Evolutionary conservation across 1,140 invertebrate species (phyloP), one percentile per base, ranked within the genome.

Genomic region (Pogonus chalceus): DNA sequence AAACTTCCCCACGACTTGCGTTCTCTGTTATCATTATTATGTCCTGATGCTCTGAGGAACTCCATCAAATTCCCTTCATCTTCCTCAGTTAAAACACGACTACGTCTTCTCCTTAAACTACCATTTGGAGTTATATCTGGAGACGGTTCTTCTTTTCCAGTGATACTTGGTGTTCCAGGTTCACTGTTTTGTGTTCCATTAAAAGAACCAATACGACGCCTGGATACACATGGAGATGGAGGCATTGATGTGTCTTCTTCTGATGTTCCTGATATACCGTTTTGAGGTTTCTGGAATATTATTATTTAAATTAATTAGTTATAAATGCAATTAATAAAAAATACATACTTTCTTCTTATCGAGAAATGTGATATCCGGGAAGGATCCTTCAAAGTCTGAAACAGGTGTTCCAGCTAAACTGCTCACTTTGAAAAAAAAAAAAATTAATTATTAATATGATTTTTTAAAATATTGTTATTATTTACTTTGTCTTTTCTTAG

Each of bases 121-220:
- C 91, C 90, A 58, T 90, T 92, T 31, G 91, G 90, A 0, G 91
- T 93, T 20, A 91, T 83, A 65, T 93, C 90, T 85, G 88, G 88
- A 2, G 88, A 90, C 47, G 80, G 80, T 52, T 83, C 81, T 59
- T 84, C 82, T 69, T 76, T 76, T 21, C 69, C 67, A 24, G 66
- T 66, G 66, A 73, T 75, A 61, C 67, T 67, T 60, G 65, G 55
- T 71, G 72, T 54, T 75, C 74, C 55, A 58, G 70, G 54, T 56
- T 39, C 58, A 9, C 60, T 49, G 26, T 68, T 63, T 51, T 69
- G 65, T 2, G 57, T 59, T 9, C 65, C 69, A 52, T 70, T 71
- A 59, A 79, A 83, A 0, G 84, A 86, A 24, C 84, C 84, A 49
- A 87, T 65, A 48, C 85, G 72, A 49, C 84, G 71, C 58, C 86